Base-by-base conservation (phyloP, 2,113 vertebrate genomes). In the Recurvirostra avosetta region DNA sequence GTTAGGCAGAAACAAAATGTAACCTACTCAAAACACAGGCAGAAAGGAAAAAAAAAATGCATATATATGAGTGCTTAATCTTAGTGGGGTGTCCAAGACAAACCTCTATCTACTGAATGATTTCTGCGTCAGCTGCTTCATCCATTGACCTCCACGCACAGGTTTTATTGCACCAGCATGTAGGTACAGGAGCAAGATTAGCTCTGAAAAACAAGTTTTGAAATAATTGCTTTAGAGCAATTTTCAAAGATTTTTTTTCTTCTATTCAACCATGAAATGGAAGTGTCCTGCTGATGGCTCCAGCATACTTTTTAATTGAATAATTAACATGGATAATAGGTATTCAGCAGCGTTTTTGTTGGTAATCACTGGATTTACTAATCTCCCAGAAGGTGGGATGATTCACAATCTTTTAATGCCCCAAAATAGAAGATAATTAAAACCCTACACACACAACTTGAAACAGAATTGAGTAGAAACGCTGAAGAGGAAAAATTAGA, bases 371-470 rank as follows among this genome's bases (percentile, higher is more conserved):
- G 86, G 73, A 81, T 96, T 93, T 96, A 75, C 94, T 97, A 92
- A 92, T 96, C 85, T 95, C 91, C 77, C 94, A 92, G 91, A 95
- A 96, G 91, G 96, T 96, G 78, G 91, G 77, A 92, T 97, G 92
- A 97, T 92, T 96, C 89, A 94, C 81, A 71, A 86, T 96, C 77
- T 94, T 90, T 70, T 77, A 92, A 83, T 91, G 52, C 77, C 63
- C 71, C n/a, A 58, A 79, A 96, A 94, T 75, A 90, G 96, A 95
- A 88, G 92, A 62, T 92, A 94, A 93, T 96, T 94, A 96, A 86
- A 95, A 79, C 85, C 45, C 67, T 71, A 41, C 78, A 63, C 43
- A 23, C 26, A 80, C 56, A 97, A 91, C 49, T 90, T 62, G 74
- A 86, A 95, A 83, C 56, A 94, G 87, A 92, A 92, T 90, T 80